These are phyloP conservation scores for Pantherophis alleghaniensis DNA, from an alignment of 2,797 vertebrate species.

Conservation along the genomic window DNA sequence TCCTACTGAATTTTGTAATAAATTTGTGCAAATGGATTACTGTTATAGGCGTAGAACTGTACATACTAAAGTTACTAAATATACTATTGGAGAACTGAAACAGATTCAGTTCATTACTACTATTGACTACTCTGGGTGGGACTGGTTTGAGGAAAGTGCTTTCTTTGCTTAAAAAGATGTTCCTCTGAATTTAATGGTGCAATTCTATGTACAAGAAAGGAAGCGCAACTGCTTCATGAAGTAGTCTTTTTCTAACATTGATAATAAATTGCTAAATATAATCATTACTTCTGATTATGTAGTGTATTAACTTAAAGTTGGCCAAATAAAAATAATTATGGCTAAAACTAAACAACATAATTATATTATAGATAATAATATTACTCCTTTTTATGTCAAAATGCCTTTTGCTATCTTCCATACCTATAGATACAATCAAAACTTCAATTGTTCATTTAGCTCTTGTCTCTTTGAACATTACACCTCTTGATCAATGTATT, in stretches of 20 bases:
- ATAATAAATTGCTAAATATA: neutral
- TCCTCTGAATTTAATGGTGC: neutral
- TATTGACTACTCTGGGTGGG: neutral
- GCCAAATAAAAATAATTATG: neutral
- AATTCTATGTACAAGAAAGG: neutral
- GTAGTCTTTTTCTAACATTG: neutral
- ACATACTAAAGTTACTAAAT: neutral
- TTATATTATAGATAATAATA: neutral
- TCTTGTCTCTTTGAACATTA: neutral
- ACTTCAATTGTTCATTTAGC: neutral
- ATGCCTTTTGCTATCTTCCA: neutral
- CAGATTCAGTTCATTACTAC: neutral
- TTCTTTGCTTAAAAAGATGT: neutral
- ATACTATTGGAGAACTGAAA: neutral
- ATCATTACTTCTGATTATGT: neutral
- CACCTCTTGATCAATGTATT: neutral
- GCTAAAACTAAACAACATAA: neutral
- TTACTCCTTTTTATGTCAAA: neutral
- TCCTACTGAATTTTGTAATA: slow-evolving; percentile 17
- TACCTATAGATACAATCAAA: neutral
- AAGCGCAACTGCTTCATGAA: neutral
- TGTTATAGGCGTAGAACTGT: neutral
- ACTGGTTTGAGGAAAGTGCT: neutral
- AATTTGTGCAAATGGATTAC: neutral
- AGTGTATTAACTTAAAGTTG: neutral